Base-by-base conservation (phyloP, 2,888 invertebrate genomes). In the Heteromyza rotundicornis region DNA sequence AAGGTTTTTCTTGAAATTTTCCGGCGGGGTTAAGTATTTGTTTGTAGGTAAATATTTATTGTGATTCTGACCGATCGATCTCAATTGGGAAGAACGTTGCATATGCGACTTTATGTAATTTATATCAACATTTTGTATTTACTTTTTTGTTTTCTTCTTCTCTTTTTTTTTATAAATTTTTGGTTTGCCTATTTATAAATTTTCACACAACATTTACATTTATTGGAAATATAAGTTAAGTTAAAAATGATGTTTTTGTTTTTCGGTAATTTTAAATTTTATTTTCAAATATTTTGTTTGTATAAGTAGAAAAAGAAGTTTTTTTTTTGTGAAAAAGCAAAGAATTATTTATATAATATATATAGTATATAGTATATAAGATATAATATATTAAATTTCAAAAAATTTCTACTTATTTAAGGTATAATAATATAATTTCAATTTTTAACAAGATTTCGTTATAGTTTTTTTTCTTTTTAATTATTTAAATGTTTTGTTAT, bases 401-500 rank as follows among this genome's bases (percentile, higher is more conserved):
- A 61, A 61, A 60, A 59, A 59, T 57, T 54, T 73, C 76, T 77
- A 79, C 79, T 79, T 78, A 75, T 72, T 64, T 73, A 74, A 77
- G 67, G 66, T 62, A 53, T 58, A 64, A n/a, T n/a, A n/a, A n/a
- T n/a, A n/a, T 66, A 40, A 44, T 66, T 68, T 40, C 7, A 49
- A 67, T 68, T 67, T 65, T 69, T 72, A 74, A 74, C 72, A 72
- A 64, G n/a, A 40, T 23, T 66, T 66, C 65, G 52, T 68, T 63
- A 56, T 50, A 24, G n/a, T n/a, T n/a, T n/a, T 64, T 64, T 70
- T 65, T 47, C 10, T 52, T 36, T 56, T 52, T 65, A 63, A 63
- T 56, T 47, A 62, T 59, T 64, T n/a, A 62, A 55, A 62, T 60
- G 20, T 16, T 58, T 50, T 58, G 60, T 23, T 59, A 47, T 64